A percentile compares a stretch with the other conserved stretches of the same genome.
These are phyloP conservation scores for Lordiphosa clarofinis DNA, from an alignment of 1,140 invertebrate genomes.

Conservation along the genomic window DNA sequence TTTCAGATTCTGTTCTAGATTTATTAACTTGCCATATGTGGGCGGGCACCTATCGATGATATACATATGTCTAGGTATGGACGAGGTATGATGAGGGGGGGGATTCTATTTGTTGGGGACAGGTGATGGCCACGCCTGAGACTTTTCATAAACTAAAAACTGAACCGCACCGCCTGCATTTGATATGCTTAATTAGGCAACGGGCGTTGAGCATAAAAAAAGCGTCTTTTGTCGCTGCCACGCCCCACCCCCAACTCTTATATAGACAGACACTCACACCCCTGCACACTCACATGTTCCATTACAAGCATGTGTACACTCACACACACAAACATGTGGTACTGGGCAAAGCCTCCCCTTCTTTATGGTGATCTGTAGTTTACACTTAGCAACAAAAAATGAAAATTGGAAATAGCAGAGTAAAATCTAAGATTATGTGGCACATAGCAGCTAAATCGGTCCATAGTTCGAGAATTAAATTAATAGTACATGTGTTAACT, in stretches of 20 bases:
- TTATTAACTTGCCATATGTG: neutral
- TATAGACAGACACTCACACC: slow-evolving; percentile 6
- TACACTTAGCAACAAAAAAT: slow-evolving; percentile 40
- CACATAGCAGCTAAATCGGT: too few relatives aligned
- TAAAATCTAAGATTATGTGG: too few relatives aligned
- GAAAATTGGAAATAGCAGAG: too few relatives aligned
- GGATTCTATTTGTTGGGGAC: too few relatives aligned
- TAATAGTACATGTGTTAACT: too few relatives aligned
- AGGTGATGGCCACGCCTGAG: too few relatives aligned
- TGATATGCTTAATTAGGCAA: slow-evolving; percentile 73
- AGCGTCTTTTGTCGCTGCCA: slow-evolving; percentile 70
- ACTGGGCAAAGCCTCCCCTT: slow-evolving; percentile 39
- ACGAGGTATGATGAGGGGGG: too few relatives aligned
- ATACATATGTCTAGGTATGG: too few relatives aligned
- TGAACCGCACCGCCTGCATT: slow-evolving; percentile 18
- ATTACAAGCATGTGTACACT: slow-evolving; percentile 46
- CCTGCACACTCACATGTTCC: slow-evolving; percentile 51
- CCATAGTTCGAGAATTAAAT: too few relatives aligned
- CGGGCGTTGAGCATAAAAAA: slow-evolving; percentile 68
- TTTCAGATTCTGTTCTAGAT: slow-evolving; percentile 6
- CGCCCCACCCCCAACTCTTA: slow-evolving; percentile 41
- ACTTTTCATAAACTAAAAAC: neutral
- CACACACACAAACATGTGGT: slow-evolving; percentile 55
- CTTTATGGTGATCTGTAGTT: slow-evolving; percentile 35
- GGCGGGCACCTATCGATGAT: neutral